Conservation (phyloP, 1,140 invertebrate species). For the Rhopalosiphum maidis region DNA sequence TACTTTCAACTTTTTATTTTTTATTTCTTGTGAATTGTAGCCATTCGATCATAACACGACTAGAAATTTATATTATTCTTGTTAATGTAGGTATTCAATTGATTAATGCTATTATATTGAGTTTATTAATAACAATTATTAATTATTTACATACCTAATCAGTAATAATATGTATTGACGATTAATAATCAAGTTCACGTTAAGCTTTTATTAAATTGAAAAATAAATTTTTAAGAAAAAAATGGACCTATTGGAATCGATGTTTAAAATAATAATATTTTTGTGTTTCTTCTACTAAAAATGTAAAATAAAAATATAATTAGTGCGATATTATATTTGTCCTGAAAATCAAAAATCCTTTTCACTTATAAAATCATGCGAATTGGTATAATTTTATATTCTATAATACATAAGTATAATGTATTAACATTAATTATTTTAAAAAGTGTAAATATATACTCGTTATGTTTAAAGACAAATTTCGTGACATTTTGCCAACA, state of each 20-base stretch:
- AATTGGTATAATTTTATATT: neutral
- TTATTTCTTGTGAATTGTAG: no score
- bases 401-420: neutral
- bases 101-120: no score
- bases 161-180: no score
- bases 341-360: neutral
- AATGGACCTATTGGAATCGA: no score
- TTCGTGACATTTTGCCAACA: constrained; percentile 8
- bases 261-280: neutral
- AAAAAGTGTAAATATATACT: constrained; percentile 14
- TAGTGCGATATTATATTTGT: neutral
- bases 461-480: neutral
- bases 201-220: neutral
- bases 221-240: no score
- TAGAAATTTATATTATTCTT: no score
- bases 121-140: no score
- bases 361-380: neutral
- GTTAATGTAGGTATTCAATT: no score
- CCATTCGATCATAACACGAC: no score
- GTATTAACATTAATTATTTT: neutral
- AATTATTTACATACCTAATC: no score
- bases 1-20: no score
- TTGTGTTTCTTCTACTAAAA: neutral
- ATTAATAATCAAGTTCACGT: neutral
- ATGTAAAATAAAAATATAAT: neutral